Evolutionary conservation across 2,888 invertebrate genomes (phyloP).

Genomic region (Cheilosia urbana): DNA sequence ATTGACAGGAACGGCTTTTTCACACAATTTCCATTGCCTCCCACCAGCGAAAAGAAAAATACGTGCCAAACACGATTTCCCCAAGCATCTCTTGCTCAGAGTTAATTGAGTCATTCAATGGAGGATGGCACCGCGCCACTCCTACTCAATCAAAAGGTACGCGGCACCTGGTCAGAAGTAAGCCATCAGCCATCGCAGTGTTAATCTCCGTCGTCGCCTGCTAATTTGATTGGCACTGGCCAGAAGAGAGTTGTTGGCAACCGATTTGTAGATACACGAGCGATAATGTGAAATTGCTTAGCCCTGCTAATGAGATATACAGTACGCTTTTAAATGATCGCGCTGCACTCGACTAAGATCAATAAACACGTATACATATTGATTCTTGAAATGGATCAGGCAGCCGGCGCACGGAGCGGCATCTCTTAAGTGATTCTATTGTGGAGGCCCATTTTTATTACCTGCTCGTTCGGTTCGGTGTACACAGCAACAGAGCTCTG

Average conservation of each 20-base stretch:
- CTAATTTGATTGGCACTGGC: conserved; percentile 48
- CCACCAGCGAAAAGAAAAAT: conserved; percentile 22
- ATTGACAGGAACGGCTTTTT: background rate
- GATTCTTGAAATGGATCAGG: conserved; percentile 20
- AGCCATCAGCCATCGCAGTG: background rate
- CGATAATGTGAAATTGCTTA: conserved; percentile 50
- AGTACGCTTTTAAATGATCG: conserved; percentile 16
- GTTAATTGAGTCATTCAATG: conserved; percentile 64
- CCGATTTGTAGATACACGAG: conserved; percentile 49
- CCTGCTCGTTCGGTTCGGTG: conserved; percentile 1
- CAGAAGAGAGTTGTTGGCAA: conserved; percentile 44
- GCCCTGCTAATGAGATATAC: conserved; percentile 41
- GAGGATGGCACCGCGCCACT: conserved; percentile 48
- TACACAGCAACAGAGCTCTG: conserved; percentile 3
- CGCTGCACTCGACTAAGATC: conserved; percentile 8
- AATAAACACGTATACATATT: conserved; percentile 25
- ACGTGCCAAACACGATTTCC: conserved; percentile 43
- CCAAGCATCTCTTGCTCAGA: conserved; percentile 1
- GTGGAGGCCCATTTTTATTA: conserved; percentile 39
- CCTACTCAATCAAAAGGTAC: conserved; percentile 55
- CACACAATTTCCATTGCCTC: conserved; percentile 21
- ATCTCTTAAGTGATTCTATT: conserved; percentile 60
- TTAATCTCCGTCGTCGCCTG: conserved; percentile 14
- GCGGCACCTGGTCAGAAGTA: background rate
- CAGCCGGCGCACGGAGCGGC: conserved; percentile 11